These are phyloP conservation scores for Scyliorhinus canicula DNA, from an alignment of 2,797 vertebrate species.

Conservation along the genomic window DNA sequence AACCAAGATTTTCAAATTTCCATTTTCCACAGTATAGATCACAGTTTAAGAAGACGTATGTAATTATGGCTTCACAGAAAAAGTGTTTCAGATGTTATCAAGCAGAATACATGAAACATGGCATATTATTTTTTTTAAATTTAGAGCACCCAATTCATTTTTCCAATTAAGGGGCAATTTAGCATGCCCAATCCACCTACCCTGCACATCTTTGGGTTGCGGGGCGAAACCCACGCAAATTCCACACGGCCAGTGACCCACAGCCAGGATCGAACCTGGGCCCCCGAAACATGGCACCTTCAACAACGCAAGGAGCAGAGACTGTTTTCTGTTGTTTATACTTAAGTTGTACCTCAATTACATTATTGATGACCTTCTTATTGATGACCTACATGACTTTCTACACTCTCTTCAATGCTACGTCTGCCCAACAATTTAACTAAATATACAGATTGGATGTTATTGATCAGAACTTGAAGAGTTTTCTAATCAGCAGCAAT, in stretches of 20 bases:
- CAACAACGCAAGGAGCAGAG: neutral
- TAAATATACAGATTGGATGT: constrained; percentile 6
- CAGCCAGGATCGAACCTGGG: too few relatives aligned
- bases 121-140: too few relatives aligned
- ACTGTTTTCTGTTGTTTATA: neutral
- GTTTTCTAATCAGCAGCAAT: neutral
- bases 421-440: neutral
- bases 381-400: neutral
- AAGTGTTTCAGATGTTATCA: neutral
- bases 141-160: too few relatives aligned
- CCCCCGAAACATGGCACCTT: neutral
- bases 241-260: too few relatives aligned
- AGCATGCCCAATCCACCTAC: too few relatives aligned
- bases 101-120: neutral
- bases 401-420: neutral
- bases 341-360: constrained; percentile 22
- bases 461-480: constrained; percentile 17
- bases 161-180: too few relatives aligned
- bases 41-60: neutral
- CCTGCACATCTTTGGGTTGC: too few relatives aligned
- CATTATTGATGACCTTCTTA: constrained; percentile 7
- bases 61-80: neutral
- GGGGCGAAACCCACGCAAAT: too few relatives aligned
- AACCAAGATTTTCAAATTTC: neutral
- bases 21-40: neutral